Evolutionary conservation across 92 coral and sea anemone species (phyloP).

Genomic region (Porites rus): DNA sequence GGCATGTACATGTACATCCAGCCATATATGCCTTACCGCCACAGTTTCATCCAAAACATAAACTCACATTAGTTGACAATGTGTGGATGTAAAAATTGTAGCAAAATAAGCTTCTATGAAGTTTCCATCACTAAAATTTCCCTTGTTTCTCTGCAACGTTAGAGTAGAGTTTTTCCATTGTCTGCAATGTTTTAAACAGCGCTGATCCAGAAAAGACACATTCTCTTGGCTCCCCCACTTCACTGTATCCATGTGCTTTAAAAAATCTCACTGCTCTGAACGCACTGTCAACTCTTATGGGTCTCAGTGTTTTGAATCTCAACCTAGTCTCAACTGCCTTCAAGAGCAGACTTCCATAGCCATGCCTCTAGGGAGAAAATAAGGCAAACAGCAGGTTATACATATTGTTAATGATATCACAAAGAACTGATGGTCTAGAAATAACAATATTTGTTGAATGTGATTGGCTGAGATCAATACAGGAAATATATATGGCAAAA

Average conservation of each 20-base stretch:
- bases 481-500: too few relatives aligned
- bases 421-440: too few relatives aligned
- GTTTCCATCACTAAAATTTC: too few relatives aligned
- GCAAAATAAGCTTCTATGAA: too few relatives aligned
- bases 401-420: too few relatives aligned
- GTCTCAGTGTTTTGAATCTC: slow-evolving; percentile 64
- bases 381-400: background rate
- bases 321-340: slow-evolving; percentile 69
- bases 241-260: slow-evolving; percentile 72
- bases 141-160: background rate
- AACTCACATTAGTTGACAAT: background rate
- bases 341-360: slow-evolving; percentile 84
- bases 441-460: too few relatives aligned
- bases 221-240: slow-evolving; percentile 76
- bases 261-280: slow-evolving; percentile 83
- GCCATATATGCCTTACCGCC: too few relatives aligned
- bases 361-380: slow-evolving; percentile 62
- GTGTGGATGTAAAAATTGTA: background rate
- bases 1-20: too few relatives aligned
- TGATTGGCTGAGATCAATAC: too few relatives aligned
- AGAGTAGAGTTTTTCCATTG: slow-evolving; percentile 78
- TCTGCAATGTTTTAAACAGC: slow-evolving; percentile 81
- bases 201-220: slow-evolving; percentile 84
- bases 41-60: background rate
- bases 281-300: slow-evolving; percentile 93